Evolutionary conservation across 2,797 vertebrate species (phyloP), one percentile per base, ranked within the genome.

Genomic region (Gouania willdenowi): DNA sequence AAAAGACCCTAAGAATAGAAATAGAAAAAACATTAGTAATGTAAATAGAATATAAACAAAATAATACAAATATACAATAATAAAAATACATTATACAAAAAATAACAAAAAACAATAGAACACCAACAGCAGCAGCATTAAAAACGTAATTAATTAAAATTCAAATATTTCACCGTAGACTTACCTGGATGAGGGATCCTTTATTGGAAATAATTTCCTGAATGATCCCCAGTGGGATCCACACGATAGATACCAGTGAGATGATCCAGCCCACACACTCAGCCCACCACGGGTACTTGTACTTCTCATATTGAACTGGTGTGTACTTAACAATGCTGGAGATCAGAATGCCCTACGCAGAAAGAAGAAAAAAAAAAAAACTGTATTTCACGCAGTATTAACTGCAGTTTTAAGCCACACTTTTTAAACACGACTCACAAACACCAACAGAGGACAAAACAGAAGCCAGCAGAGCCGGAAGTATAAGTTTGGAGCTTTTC

Each of bases 161-260:
- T n/a, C n/a, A n/a, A n/a, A n/a, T n/a, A n/a, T n/a, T n/a, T n/a
- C n/a, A n/a, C n/a, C n/a, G n/a, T 12, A 12, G 12, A 8, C 67
- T 65, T 48, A 89, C 89, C 75, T 87, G 71, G 17, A 72, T 33
- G 33, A 88, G 3, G 9, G 86, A 75, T 15, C 89, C 88, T 67
- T 87, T 62, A 26, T 54, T 75, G 9, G 26, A 69, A 26, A 15
- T 82, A 17, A 90, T 38, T 52, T 90, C 88, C 4, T 90, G 88
- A 30, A 82, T 26, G 6, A 84, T 87, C 41, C 85, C 84, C 6
- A 89, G 47, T 1, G 88, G 89, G 34, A 90, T 87, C 82, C 88
- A 90, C 17, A 87, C 44, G 3, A 90, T 71, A 21, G 87, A 89
- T 56, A 81, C 27, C 23, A 90, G 60, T 8, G 85, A 84, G 26